A percentile compares a stretch with the other conserved stretches of the same genome.
Conservation (phyloP, 2,113 vertebrate genomes). For the Crotalus horridus region DNA sequence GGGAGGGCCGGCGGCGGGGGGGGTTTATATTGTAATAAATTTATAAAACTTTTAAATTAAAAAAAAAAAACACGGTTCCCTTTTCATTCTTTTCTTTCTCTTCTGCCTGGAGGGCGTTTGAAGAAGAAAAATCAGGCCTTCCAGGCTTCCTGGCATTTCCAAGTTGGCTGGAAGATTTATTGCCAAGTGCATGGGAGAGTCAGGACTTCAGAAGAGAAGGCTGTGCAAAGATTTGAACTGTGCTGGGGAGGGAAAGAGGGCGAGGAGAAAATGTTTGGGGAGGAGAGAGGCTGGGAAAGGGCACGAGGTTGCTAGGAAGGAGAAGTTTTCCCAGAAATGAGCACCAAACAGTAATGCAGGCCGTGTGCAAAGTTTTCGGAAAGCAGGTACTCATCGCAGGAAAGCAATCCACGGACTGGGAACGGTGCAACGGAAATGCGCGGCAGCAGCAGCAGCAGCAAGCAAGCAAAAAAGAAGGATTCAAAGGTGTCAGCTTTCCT, state of each 20-base stretch:
- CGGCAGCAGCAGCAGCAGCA: not conserved
- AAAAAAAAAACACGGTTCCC: too few species aligned
- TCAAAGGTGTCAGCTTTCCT: not conserved
- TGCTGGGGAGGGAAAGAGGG: not conserved
- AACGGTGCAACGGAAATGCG: not conserved
- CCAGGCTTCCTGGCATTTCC: conserved; percentile 5
- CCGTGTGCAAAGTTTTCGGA: not conserved
- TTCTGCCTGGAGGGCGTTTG: not conserved
- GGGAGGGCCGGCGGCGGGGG: too few species aligned
- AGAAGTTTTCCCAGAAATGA: not conserved
- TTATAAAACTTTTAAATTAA: too few species aligned
- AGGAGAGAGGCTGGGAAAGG: not conserved
- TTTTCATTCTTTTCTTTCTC: not conserved
- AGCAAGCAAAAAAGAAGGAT: not conserved
- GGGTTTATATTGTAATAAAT: too few species aligned
- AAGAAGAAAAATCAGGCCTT: not conserved
- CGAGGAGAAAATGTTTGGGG: not conserved
- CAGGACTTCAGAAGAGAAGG: not conserved
- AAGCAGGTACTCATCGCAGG: not conserved
- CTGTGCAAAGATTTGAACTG: not conserved
- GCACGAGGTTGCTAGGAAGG: not conserved
- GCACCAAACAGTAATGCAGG: not conserved
- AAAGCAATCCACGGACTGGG: not conserved
- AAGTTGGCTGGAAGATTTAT: conserved; percentile 8
- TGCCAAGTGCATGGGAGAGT: not conserved